These are phyloP conservation scores for Alligator sinensis DNA, from an alignment of 2,113 vertebrate genomes.

Conservation along the genomic window DNA sequence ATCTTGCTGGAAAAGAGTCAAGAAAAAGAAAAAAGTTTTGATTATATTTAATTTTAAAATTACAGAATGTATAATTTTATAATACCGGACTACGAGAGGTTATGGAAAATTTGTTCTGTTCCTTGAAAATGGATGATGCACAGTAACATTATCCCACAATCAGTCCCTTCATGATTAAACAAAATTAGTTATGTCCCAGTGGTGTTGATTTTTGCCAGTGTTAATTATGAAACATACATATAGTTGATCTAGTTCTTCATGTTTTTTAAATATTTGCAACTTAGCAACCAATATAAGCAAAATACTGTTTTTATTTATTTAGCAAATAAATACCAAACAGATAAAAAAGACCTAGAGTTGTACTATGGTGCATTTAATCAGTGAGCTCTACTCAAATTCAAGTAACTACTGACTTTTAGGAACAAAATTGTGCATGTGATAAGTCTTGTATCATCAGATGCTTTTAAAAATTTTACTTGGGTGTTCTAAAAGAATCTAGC, in stretches of 20 bases:
- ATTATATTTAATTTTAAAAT: background rate
- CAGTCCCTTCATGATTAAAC: background rate
- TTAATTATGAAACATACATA: background rate
- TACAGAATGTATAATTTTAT: background rate
- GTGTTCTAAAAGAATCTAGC: background rate
- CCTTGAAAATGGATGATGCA: background rate
- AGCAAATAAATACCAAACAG: background rate
- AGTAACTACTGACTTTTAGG: background rate
- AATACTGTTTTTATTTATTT: background rate
- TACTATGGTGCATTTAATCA: background rate
- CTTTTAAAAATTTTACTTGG: background rate
- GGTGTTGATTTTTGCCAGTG: background rate
- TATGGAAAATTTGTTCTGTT: background rate
- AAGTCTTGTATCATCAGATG: accelerated
- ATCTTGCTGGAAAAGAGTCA: background rate
- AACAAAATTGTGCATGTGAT: background rate
- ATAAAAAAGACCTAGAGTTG: background rate
- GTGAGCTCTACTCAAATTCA: background rate
- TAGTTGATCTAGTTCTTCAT: background rate
- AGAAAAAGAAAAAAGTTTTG: background rate
- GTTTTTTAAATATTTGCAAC: background rate
- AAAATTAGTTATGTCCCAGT: background rate
- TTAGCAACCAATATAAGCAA: conserved; percentile 19
- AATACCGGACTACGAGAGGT: background rate
- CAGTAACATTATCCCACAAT: background rate